phyloP scores from a whole-genome alignment of 1,140 invertebrate species.

The Battus philenor region DNA sequence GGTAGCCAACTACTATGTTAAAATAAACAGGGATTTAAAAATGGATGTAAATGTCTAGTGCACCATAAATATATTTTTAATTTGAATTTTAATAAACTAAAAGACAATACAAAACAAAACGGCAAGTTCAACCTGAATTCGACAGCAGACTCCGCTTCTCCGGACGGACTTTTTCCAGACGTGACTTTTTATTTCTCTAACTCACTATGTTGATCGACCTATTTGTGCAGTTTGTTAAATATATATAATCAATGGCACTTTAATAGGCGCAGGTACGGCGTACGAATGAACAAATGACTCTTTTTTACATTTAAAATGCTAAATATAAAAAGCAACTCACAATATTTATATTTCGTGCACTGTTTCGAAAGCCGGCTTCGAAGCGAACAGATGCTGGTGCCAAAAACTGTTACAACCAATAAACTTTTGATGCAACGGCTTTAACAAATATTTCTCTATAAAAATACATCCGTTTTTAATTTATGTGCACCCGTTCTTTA shows the following conservation, averaged over 20 bases:
- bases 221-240: conserved; percentile 24
- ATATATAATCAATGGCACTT: too few relatives aligned
- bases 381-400: conserved; percentile 32
- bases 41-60: too few relatives aligned
- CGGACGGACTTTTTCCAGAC: conserved; percentile 18
- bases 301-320: conserved; percentile 3
- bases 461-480: too few relatives aligned
- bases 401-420: conserved; percentile 36
- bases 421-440: conserved; percentile 17
- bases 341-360: conserved; percentile 1
- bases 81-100: too few relatives aligned
- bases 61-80: too few relatives aligned
- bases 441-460: too few relatives aligned
- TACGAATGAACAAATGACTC: conserved; percentile 8
- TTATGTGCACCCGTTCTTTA: too few relatives aligned
- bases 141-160: conserved; percentile 43
- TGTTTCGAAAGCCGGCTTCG: conserved; percentile 3
- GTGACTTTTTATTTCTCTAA: conserved; percentile 25
- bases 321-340: background rate
- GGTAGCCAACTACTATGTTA: too few relatives aligned
- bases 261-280: conserved; percentile 14
- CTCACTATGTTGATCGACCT: conserved; percentile 1
- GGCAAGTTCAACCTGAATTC: conserved; percentile 53
- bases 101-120: conserved; percentile 41
- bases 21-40: too few relatives aligned